phyloP scores from a whole-genome alignment of 2,888 invertebrate genomes.

The Theretra japonica region DNA sequence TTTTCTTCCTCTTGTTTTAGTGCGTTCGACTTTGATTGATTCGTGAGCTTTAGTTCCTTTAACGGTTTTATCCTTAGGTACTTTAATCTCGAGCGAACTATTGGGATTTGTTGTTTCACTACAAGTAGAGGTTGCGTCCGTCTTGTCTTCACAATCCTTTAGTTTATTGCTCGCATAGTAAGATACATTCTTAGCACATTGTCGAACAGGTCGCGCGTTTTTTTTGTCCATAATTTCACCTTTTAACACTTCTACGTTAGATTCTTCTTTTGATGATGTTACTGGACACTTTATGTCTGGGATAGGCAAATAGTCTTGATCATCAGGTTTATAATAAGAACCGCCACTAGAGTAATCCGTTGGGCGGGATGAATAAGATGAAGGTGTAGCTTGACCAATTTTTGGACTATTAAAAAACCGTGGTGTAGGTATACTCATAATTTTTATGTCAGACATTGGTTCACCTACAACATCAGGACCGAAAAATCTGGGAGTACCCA shows the following conservation, averaged over 20 bases:
- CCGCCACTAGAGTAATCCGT: constrained; percentile 87
- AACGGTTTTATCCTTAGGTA: constrained; percentile 45
- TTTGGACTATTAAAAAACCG: constrained; percentile 79
- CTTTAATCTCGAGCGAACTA: constrained; percentile 49
- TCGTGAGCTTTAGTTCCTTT: constrained; percentile 46
- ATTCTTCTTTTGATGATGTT: constrained; percentile 52
- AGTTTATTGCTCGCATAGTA: constrained; percentile 60
- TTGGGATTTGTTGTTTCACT: constrained; percentile 56
- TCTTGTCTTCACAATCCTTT: constrained; percentile 50
- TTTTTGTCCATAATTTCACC: constrained; percentile 46
- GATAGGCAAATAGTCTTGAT: constrained; percentile 77
- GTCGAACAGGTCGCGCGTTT: constrained; percentile 66
- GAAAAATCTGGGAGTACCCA: constrained; percentile 84
- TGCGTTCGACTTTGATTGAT: constrained; percentile 43
- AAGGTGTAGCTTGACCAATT: constrained; percentile 66
- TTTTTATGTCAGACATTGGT: constrained; percentile 83
- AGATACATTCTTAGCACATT: constrained; percentile 79
- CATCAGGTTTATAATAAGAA: constrained; percentile 87
- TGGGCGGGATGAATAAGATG: constrained; percentile 75
- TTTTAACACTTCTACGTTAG: constrained; percentile 39
- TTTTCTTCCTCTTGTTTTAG: constrained; percentile 53
- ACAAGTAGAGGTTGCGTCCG: constrained; percentile 50
- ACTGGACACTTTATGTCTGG: constrained; percentile 61
- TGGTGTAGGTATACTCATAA: constrained; percentile 84
- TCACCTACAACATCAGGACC: constrained; percentile 73